Evolutionary conservation across 2,113 vertebrate species (phyloP).

Genomic region (Nicator chloris): DNA sequence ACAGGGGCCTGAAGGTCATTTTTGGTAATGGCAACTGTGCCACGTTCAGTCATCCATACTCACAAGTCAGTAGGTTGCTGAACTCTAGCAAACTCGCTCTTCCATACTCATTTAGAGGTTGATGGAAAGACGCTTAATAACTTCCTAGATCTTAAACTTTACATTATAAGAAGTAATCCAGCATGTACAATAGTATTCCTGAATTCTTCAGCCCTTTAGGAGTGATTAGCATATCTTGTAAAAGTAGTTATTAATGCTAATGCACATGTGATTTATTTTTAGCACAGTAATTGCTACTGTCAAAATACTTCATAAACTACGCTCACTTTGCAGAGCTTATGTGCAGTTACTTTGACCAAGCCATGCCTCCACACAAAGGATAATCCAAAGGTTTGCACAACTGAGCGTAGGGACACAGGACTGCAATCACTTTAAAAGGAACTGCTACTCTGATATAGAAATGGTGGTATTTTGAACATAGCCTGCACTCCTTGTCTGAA

Average conservation of each 20-base stretch:
- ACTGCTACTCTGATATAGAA: not conserved
- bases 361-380: not conserved
- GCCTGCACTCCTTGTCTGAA: not conserved
- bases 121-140: not conserved
- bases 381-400: not conserved
- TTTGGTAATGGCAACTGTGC: not conserved
- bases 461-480: not conserved
- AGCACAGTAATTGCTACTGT: not conserved
- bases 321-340: accelerated
- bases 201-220: not conserved
- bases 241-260: not conserved
- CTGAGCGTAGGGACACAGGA: accelerated
- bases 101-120: not conserved
- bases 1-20: not conserved
- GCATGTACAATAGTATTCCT: not conserved
- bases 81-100: not conserved
- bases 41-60: not conserved
- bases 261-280: not conserved
- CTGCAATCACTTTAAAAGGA: not conserved
- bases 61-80: not conserved
- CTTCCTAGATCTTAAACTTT: not conserved
- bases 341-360: not conserved
- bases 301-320: not conserved
- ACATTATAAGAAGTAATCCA: not conserved
- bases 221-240: not conserved